Evolutionary conservation across 2,113 vertebrate species (phyloP), one percentile per base, ranked within the genome.

Genomic region (Psilopsiagon aymara): DNA sequence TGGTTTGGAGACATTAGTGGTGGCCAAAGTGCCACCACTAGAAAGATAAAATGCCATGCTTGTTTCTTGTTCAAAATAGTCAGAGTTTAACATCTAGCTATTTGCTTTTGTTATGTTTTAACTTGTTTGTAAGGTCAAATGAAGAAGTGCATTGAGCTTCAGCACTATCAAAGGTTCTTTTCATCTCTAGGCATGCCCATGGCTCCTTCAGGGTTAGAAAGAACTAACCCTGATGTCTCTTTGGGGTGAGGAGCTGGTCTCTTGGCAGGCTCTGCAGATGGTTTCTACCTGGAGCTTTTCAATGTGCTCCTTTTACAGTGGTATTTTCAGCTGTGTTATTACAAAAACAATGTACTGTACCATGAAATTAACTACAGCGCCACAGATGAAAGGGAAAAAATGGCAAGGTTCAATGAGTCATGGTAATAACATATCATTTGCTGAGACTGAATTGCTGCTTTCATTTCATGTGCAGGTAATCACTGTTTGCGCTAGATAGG

Each of bases 361-460:
- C 57, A 41, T 89, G 84, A 76, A 89, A 95, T 95, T 76, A 91
- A 59, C 64, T 90, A 23, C 46, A 80, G 11, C 0, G 0, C 43
- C 23, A 39, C 1, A 2, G 85, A 59, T 83, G 82, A 92, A 83
- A 55, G 68, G 29, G 60, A 81, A 74, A 68, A 90, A 64, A 47
- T 2, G 3, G 29, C 88, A 81, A 20, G 35, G 52, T 88, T 93
- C 86, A 90, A 1, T 31, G 55, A 84, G 59, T 79, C 76, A 37
- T 66, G 73, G 39, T 90, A 92, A 64, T 92, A 81, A 75, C 73
- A 21, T 70, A 71, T 35, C 11, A 75, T 88, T 96, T 95, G 86
- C 90, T 90, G 76, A 83, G 73, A 68, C 33, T 90, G 82, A 96
- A 90, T 76, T 81, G 39, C 66, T 83, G 55, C 88, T 90, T 95